Conservation (phyloP, 2,888 invertebrate species). For the Megastigmus dorsalis region DNA sequence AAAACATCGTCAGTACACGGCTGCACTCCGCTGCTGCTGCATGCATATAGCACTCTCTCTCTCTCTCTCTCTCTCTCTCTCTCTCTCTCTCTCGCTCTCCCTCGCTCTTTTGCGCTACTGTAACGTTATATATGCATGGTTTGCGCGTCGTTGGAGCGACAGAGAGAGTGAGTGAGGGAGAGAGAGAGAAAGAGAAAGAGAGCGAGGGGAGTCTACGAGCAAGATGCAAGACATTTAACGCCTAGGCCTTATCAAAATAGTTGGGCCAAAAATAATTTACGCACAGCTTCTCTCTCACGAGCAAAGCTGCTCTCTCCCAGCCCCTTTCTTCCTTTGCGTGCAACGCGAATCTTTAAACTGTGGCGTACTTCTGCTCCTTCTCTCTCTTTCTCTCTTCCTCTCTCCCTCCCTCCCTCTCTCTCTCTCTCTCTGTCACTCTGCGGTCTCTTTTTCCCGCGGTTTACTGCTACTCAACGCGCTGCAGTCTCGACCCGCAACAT, state of each 20-base stretch:
- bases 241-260: slow-evolving; percentile 37
- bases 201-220: neutral
- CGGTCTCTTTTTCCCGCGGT: neutral
- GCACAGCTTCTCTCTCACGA: neutral
- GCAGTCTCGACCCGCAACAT: too few relatives aligned
- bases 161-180: neutral
- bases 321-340: neutral
- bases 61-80: neutral
- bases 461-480: too few relatives aligned
- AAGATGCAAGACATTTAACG: slow-evolving; percentile 32
- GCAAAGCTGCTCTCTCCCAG: too few relatives aligned
- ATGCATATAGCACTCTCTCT: too few relatives aligned
- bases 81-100: too few relatives aligned
- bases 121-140: too few relatives aligned
- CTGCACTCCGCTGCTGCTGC: neutral
- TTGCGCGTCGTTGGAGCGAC: too few relatives aligned
- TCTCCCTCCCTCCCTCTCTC: neutral
- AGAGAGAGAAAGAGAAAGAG: neutral
- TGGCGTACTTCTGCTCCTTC: too few relatives aligned
- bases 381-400: neutral
- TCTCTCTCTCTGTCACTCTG: neutral
- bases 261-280: slow-evolving; percentile 40
- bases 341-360: neutral
- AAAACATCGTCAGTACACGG: slow-evolving; percentile 2
- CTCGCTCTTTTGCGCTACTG: too few relatives aligned